phyloP scores from a whole-genome alignment of 2,113 vertebrate genomes.

The Chionodraco myersi region DNA sequence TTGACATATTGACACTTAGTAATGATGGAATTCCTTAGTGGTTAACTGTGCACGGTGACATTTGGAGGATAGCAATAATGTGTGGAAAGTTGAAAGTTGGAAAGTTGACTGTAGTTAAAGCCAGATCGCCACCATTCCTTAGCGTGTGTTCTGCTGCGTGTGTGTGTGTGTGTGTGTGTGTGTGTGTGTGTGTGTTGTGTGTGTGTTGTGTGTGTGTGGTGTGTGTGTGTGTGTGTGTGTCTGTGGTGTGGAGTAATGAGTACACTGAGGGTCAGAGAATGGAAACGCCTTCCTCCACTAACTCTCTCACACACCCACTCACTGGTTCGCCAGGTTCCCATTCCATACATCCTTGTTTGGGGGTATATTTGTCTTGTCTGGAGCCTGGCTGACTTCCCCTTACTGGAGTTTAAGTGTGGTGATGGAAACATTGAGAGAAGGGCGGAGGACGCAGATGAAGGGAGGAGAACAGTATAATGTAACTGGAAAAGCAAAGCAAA shows the following conservation, averaged over 20 bases:
- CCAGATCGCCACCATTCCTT: slow-evolving; percentile 17
- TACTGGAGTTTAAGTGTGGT: slow-evolving; percentile 60
- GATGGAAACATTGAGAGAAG: slow-evolving; percentile 59
- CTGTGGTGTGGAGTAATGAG: slow-evolving; percentile 40
- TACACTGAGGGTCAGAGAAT: slow-evolving; percentile 47
- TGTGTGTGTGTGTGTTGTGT: slow-evolving; percentile 30
- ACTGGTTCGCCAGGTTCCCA: slow-evolving; percentile 42
- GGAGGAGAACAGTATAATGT: slow-evolving; percentile 28
- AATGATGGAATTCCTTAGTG: no score
- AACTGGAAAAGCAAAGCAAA: slow-evolving; percentile 16
- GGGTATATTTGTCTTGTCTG: slow-evolving; percentile 62
- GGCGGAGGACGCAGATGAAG: slow-evolving; percentile 35
- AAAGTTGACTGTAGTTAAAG: slow-evolving; percentile 22
- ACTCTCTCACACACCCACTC: slow-evolving; percentile 50
- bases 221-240: slow-evolving; percentile 27
- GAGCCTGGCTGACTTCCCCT: slow-evolving; percentile 53
- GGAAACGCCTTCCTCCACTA: slow-evolving; percentile 47
- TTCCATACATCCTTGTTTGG: slow-evolving; percentile 64
- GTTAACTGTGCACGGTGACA: neutral
- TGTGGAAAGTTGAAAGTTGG: slow-evolving; percentile 2
- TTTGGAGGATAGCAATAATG: neutral
- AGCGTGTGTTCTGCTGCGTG: slow-evolving; percentile 28
- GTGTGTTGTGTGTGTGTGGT: no score
- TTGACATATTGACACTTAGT: no score
- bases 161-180: slow-evolving; percentile 28